Conservation (phyloP, 1,140 invertebrate genomes). For the Dendroctonus valens region DNA sequence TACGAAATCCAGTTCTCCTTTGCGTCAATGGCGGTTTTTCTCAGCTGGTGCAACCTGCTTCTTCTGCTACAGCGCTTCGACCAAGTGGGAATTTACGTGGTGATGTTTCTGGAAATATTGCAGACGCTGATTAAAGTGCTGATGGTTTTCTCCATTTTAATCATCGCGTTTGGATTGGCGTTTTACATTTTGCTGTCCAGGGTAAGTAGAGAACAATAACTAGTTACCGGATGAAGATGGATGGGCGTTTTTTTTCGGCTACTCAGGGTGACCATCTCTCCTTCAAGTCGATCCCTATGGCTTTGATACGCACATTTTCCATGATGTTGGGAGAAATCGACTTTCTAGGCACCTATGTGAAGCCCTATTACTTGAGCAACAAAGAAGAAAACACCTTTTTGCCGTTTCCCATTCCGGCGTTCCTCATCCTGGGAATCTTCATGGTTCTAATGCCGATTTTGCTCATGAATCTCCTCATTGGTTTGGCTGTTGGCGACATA, state of each 20-base stretch:
- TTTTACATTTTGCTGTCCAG: constrained; percentile 80
- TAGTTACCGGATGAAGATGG: neutral
- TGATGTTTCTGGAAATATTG: constrained; percentile 89
- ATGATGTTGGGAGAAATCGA: constrained; percentile 92
- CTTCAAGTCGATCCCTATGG: constrained; percentile 72
- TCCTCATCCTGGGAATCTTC: constrained; percentile 78
- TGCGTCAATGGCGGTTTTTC: constrained; percentile 76
- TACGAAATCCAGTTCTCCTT: constrained; percentile 64
- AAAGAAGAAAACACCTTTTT: constrained; percentile 53
- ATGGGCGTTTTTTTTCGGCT: constrained; percentile 32
- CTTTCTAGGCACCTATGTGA: constrained; percentile 81
- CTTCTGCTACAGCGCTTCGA: constrained; percentile 77
- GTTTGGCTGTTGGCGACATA: constrained; percentile 91
- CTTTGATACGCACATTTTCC: constrained; percentile 76
- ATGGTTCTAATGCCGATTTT: constrained; percentile 90
- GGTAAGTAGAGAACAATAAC: constrained; percentile 52
- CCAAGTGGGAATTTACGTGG: constrained; percentile 84
- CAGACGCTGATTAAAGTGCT: constrained; percentile 84
- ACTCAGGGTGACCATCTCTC: constrained; percentile 69
- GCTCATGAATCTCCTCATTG: constrained; percentile 89
- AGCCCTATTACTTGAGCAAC: constrained; percentile 63
- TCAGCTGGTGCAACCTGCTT: constrained; percentile 86
- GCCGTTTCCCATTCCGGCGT: constrained; percentile 73
- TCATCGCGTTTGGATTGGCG: constrained; percentile 83
- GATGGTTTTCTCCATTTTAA: constrained; percentile 83